These are phyloP conservation scores for Dolichotis patagonum DNA, from an alignment of 2,113 vertebrate genomes.

Conservation along the genomic window DNA sequence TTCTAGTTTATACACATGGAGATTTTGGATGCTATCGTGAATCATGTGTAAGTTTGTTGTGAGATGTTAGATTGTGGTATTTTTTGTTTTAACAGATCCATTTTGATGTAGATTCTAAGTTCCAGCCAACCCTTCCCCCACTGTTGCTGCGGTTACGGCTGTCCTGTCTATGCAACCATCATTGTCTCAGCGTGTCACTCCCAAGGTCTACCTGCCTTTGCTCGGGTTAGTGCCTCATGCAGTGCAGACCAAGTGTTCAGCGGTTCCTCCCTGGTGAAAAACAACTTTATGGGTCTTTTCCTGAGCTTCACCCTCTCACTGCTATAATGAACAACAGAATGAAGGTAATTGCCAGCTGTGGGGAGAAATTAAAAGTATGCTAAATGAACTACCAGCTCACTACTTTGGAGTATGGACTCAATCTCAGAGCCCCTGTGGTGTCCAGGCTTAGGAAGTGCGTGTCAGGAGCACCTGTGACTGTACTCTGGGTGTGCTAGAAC, in stretches of 20 bases:
- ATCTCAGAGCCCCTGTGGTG: background rate
- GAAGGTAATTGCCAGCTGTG: background rate
- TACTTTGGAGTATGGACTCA: background rate
- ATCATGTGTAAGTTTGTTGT: background rate
- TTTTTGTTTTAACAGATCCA: background rate
- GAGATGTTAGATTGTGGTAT: background rate
- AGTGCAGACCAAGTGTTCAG: background rate
- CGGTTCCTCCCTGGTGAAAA: background rate
- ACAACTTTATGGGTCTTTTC: background rate
- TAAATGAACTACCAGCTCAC: background rate
- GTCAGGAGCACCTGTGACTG: background rate
- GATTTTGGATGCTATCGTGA: background rate
- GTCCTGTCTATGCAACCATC: fast-evolving
- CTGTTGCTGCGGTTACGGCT: too few species aligned
- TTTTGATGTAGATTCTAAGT: background rate
- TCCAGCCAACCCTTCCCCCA: background rate
- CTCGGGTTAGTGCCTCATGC: background rate
- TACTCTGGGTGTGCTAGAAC: too few species aligned
- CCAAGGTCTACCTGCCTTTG: background rate
- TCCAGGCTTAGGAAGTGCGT: background rate
- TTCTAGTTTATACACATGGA: background rate
- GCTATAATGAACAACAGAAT: background rate
- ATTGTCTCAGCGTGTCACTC: background rate
- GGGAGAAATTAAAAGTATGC: background rate
- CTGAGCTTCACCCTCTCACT: background rate